phyloP scores from a whole-genome alignment of 2,113 vertebrate genomes.

The Sinocyclocheilus maitianheensis region DNA sequence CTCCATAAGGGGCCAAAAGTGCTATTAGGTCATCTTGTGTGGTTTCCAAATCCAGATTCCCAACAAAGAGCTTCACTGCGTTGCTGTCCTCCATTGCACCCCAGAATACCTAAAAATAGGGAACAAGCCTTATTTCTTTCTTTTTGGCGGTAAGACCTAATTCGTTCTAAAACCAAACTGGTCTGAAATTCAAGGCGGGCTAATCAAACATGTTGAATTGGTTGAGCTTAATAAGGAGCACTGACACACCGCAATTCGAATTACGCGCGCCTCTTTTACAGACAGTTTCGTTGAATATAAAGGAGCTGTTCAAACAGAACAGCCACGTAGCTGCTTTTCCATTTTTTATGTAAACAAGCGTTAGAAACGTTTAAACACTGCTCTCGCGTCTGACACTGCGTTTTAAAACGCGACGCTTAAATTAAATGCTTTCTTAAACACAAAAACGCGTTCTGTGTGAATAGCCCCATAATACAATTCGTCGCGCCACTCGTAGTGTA shows the following conservation, averaged over 20 bases:
- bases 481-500: not conserved
- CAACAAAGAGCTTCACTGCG: slow-evolving; percentile 90
- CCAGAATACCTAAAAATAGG: slow-evolving; percentile 65
- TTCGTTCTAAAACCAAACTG: not conserved
- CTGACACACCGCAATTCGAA: not conserved
- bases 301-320: not conserved
- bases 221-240: not conserved
- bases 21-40: slow-evolving; percentile 86
- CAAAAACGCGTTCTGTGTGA: not conserved
- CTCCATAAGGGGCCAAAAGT: slow-evolving; percentile 85
- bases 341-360: not conserved
- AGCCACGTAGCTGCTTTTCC: not conserved
- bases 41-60: slow-evolving; percentile 89
- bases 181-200: not conserved
- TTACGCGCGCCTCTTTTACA: not conserved
- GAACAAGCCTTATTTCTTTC: slow-evolving; percentile 41
- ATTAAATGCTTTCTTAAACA: not conserved
- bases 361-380: not conserved
- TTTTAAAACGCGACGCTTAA: not conserved
- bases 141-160: slow-evolving; percentile 22
- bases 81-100: slow-evolving; percentile 73
- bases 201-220: not conserved
- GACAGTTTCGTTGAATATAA: too few relatives aligned
- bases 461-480: not conserved
- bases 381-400: too few relatives aligned